These are phyloP conservation scores for Danio kyathit DNA, from an alignment of 2,797 vertebrate species.

Conservation along the genomic window DNA sequence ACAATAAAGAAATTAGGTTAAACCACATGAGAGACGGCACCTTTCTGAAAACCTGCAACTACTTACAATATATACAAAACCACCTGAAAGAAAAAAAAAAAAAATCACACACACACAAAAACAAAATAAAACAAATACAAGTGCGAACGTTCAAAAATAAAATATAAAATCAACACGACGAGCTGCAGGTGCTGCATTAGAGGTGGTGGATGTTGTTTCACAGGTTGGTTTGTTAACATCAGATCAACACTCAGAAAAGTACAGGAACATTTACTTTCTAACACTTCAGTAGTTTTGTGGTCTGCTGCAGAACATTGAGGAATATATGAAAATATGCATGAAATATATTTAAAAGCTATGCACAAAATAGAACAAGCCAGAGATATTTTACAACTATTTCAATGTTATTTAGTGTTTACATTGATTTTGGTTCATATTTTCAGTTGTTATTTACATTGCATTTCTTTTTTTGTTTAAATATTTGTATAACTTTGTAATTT, in stretches of 20 bases:
- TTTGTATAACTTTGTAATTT: no score
- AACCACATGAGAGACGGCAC: slow-evolving; percentile 68
- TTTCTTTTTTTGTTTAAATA: no score
- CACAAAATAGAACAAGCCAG: neutral
- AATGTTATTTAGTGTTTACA: neutral
- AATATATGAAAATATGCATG: neutral
- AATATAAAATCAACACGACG: neutral
- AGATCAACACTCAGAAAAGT: slow-evolving; percentile 41
- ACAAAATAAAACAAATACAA: no score
- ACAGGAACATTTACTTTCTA: neutral
- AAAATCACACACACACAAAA: no score
- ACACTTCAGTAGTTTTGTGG: neutral
- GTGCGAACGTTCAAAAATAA: slow-evolving; percentile 54
- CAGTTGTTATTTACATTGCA: no score
- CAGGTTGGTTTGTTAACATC: slow-evolving; percentile 55
- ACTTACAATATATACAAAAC: slow-evolving; percentile 86
- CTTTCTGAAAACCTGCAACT: slow-evolving; percentile 46
- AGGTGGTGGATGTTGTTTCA: slow-evolving; percentile 33
- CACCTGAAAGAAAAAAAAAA: slow-evolving; percentile 78
- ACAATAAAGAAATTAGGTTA: slow-evolving; percentile 79
- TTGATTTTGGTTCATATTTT: neutral
- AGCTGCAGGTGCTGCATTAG: slow-evolving; percentile 48
- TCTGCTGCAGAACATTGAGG: neutral
- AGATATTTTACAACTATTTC: neutral
- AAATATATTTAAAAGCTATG: neutral